Evolutionary conservation across 2,797 vertebrate species (phyloP).

Genomic region (Sebastes umbrosus): DNA sequence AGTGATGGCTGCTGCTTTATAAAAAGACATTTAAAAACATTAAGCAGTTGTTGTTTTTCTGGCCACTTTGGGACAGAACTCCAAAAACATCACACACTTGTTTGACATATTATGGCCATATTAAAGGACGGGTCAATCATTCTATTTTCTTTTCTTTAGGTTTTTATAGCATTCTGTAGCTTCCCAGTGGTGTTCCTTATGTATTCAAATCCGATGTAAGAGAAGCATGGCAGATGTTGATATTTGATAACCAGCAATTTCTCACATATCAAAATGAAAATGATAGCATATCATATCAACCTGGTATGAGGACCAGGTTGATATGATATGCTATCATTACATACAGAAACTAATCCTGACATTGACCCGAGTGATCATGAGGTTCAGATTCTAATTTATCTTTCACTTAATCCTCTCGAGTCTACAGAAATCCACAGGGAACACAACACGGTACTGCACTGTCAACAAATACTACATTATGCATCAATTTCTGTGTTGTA

Average conservation of each 20-base stretch:
- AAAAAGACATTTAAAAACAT: neutral
- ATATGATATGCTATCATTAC: neutral
- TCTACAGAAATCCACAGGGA: neutral
- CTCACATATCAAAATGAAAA: neutral
- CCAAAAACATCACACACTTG: neutral
- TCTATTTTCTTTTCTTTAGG: no score
- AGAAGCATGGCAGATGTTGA: neutral
- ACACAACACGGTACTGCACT: neutral
- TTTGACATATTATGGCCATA: no score
- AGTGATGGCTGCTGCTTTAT: neutral
- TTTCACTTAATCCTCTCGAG: neutral
- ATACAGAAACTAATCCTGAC: neutral
- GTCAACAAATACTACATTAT: constrained; percentile 18
- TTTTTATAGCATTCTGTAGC: no score
- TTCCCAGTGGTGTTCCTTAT: no score
- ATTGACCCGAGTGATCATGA: neutral
- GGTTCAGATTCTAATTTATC: neutral
- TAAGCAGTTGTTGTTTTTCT: neutral
- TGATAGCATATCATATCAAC: neutral
- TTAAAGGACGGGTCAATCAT: no score
- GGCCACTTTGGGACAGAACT: neutral
- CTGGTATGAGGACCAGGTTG: neutral
- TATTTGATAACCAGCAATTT: neutral
- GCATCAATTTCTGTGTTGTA: neutral
- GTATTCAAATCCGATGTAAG: neutral